Conservation (phyloP, 2,888 invertebrate genomes). For the Sarcophaga rosellei region DNA sequence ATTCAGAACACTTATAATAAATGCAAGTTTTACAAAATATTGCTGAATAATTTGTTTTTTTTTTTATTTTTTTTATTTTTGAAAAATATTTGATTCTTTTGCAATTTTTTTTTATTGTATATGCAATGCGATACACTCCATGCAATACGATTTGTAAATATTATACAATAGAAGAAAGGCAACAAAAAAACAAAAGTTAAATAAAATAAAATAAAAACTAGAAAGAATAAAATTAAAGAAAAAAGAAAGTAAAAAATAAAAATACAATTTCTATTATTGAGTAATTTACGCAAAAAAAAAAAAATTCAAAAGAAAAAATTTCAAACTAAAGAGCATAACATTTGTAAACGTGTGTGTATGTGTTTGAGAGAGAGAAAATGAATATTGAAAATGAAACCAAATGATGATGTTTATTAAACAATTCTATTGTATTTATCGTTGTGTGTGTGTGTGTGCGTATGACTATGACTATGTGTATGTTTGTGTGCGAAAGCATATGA, state of each 20-base stretch:
- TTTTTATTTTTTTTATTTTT: conserved; percentile 7
- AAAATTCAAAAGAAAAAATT: not conserved
- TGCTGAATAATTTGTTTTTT: not conserved
- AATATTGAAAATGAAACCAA: conserved; percentile 32
- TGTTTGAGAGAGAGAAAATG: not conserved
- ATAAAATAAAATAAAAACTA: not conserved
- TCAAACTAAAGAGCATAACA: not conserved
- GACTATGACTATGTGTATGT: not conserved
- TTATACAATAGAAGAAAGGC: conserved; percentile 45
- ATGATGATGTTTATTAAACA: conserved; percentile 11
- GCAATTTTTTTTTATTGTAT: not conserved
- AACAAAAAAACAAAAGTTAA: conserved; percentile 19
- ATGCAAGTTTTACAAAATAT: conserved; percentile 43
- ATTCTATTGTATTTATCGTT: not conserved
- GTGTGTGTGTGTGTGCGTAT: not conserved
- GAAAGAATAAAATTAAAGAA: not conserved
- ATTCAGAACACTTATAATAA: conserved; percentile 44
- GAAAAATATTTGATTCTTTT: conserved; percentile 20
- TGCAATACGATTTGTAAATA: conserved; percentile 60
- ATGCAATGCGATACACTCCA: not conserved
- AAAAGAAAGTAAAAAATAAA: not conserved
- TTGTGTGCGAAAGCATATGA: not conserved
- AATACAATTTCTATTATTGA: conserved; percentile 11
- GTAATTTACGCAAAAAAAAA: not conserved
- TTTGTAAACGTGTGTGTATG: not conserved